Percentiles rank a stretch among this genome's conserved stretches.
phyloP scores from a whole-genome alignment of 2,888 invertebrate species.

The Nymphalis polychloros region DNA sequence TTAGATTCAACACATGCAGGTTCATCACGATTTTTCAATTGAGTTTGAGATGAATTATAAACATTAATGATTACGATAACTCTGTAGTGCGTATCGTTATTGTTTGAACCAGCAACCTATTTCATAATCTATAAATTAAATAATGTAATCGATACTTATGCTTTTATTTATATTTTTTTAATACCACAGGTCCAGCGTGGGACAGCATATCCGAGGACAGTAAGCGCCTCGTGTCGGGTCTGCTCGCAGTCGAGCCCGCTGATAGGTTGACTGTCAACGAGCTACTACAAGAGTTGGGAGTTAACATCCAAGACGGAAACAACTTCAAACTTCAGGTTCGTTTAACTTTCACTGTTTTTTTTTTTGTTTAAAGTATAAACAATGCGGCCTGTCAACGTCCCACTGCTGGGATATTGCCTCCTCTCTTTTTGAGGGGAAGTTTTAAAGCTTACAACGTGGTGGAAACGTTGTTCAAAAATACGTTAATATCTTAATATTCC shows the following conservation, averaged over 20 bases:
- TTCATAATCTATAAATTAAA: no score
- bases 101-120: no score
- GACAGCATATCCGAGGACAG: conserved; percentile 86
- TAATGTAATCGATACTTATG: neutral
- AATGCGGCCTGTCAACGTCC: no score
- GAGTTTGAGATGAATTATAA: no score
- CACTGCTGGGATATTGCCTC: no score
- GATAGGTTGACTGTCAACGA: conserved; percentile 86
- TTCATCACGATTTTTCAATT: no score
- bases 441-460: no score
- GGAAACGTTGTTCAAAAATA: no score
- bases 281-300: conserved; percentile 77
- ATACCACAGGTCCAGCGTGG: conserved; percentile 81
- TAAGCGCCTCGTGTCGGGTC: conserved; percentile 87
- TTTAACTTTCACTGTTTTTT: conserved; percentile 18
- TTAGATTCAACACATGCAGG: no score
- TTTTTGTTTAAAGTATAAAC: neutral
- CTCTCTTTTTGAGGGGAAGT: neutral
- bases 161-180: conserved; percentile 7
- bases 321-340: conserved; percentile 62
- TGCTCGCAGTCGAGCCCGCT: conserved; percentile 90
- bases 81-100: no score
- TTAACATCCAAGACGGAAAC: conserved; percentile 44
- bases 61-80: no score
- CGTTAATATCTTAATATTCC: no score